Evolutionary conservation across 2,113 vertebrate species (phyloP).

Genomic region (Cricetomys ansorgei): DNA sequence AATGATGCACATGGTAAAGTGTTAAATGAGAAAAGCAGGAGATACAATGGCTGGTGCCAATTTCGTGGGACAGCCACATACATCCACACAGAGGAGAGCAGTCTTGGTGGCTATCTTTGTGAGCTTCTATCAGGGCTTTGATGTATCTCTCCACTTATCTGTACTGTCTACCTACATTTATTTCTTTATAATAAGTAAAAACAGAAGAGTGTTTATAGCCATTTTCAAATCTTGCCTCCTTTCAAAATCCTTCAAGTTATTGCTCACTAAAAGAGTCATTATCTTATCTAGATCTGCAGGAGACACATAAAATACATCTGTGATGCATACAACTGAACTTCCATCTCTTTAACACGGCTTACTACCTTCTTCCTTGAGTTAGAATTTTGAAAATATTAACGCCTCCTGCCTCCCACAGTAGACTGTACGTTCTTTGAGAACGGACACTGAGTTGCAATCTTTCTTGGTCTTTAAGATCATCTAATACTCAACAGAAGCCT

Average conservation of each 20-base stretch:
- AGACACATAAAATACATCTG: not conserved
- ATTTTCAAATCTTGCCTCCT: not conserved
- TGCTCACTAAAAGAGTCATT: not conserved
- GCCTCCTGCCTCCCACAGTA: not conserved
- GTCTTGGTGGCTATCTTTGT: not conserved
- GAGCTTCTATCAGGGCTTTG: not conserved
- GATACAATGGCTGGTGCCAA: accelerated
- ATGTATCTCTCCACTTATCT: not conserved
- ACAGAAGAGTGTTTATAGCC: not conserved
- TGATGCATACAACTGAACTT: not conserved
- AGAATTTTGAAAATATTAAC: not conserved
- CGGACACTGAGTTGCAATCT: not conserved
- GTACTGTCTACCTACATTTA: not conserved
- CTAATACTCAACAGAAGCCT: accelerated
- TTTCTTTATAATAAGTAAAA: constrained; percentile 44
- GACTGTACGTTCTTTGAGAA: not conserved
- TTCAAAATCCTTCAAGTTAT: not conserved
- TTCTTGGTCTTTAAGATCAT: not conserved
- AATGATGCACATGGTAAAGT: not conserved
- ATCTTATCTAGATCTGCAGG: not conserved
- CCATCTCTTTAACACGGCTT: not conserved
- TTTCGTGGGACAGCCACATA: not conserved
- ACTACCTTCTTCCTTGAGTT: not conserved
- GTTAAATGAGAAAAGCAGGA: not conserved
- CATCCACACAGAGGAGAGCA: not conserved